These are phyloP conservation scores for Barnardius zonarius DNA, from an alignment of 2,113 vertebrate species.

Conservation along the genomic window DNA sequence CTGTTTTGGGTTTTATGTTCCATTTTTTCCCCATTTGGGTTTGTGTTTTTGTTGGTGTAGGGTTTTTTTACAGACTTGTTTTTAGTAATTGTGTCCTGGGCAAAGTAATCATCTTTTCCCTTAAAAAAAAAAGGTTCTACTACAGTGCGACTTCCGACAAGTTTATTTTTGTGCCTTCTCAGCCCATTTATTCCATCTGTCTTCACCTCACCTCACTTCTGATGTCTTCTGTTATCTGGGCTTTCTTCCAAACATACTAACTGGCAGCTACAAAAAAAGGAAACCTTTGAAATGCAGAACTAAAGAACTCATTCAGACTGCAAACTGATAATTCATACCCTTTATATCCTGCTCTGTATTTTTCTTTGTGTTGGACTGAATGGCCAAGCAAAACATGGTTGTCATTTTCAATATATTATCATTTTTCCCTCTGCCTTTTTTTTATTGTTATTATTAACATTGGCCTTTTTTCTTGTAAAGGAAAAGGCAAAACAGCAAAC, in stretches of 20 bases:
- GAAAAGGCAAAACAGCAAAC: neutral
- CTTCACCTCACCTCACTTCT: slow-evolving; percentile 55
- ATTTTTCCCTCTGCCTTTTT: neutral
- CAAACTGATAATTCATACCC: slow-evolving; percentile 46
- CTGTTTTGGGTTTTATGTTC: neutral
- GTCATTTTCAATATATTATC: neutral
- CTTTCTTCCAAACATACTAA: slow-evolving; percentile 60
- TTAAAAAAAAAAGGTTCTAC: slow-evolving; percentile 20
- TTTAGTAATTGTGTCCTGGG: neutral
- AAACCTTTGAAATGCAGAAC: slow-evolving; percentile 51
- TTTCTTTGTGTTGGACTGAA: slow-evolving; percentile 12
- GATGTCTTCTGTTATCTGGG: slow-evolving; percentile 62
- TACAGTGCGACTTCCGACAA: slow-evolving; percentile 25
- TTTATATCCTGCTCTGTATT: slow-evolving; percentile 46
- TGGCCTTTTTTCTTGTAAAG: neutral
- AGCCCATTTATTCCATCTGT: slow-evolving; percentile 55
- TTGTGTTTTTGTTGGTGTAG: neutral
- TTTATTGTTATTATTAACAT: neutral
- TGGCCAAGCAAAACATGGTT: neutral
- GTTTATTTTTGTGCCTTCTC: slow-evolving; percentile 50
- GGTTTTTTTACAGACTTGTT: neutral
- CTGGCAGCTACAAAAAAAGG: slow-evolving; percentile 52
- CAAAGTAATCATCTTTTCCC: slow-evolving; percentile 38
- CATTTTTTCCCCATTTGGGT: neutral
- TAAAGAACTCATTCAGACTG: slow-evolving; percentile 40